A percentile compares a stretch with the other conserved stretches of the same genome.
Evolutionary conservation across 2,797 vertebrate genomes (phyloP).

Genomic region (Etheostoma nigrum): DNA sequence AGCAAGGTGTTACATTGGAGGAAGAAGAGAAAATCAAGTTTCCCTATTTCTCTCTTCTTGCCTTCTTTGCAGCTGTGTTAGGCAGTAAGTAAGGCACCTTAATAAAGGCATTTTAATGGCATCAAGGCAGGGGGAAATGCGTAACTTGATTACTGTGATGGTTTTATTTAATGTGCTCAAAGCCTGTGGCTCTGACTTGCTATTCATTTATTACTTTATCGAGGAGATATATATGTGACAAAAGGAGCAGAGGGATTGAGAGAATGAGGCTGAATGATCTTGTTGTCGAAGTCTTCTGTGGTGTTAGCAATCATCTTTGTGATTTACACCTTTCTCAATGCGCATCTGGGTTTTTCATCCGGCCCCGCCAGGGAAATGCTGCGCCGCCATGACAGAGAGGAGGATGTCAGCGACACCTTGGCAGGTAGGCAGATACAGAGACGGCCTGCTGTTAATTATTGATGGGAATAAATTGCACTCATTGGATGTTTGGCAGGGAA

Average conservation of each 20-base stretch:
- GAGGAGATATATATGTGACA: conserved; percentile 72
- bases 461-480: conserved; percentile 72
- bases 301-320: conserved; percentile 47
- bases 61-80: conserved; percentile 66
- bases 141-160: conserved; percentile 78
- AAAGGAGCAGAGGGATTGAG: conserved; percentile 58
- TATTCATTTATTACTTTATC: conserved; percentile 77
- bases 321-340: conserved; percentile 60
- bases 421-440: conserved; percentile 63
- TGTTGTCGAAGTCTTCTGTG: conserved; percentile 39
- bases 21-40: conserved; percentile 62
- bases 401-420: conserved; percentile 64
- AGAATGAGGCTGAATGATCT: conserved; percentile 42
- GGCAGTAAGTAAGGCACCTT: conserved; percentile 58
- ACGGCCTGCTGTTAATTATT: conserved; percentile 72
- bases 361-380: conserved; percentile 19
- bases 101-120: conserved; percentile 75
- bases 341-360: conserved; percentile 54
- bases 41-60: conserved; percentile 31
- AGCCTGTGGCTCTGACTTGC: conserved; percentile 72
- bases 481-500: conserved; percentile 63
- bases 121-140: conserved; percentile 57
- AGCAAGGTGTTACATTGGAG: conserved; percentile 56
- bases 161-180: conserved; percentile 82
- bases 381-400: conserved; percentile 22